phyloP scores from a whole-genome alignment of 1,140 invertebrate species.

The Leptestheria dahalacensis region DNA sequence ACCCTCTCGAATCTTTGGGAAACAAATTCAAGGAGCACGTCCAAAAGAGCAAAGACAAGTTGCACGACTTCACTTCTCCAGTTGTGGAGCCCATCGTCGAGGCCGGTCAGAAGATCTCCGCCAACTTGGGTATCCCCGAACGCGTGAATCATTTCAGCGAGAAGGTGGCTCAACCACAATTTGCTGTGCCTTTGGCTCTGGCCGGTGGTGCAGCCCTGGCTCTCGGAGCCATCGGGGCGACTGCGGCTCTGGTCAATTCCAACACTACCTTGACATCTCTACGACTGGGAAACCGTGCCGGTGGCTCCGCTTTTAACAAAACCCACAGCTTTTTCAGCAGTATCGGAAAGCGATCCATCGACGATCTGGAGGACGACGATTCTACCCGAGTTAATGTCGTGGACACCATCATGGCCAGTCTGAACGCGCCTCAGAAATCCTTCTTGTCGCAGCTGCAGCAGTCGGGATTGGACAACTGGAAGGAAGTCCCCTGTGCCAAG shows the following conservation, averaged over 20 bases:
- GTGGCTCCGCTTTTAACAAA: too few relatives aligned
- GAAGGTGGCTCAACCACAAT: constrained; percentile 11
- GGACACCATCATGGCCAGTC: constrained; percentile 35
- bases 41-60: constrained; percentile 46
- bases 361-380: constrained; percentile 8
- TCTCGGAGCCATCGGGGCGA: constrained; percentile 57
- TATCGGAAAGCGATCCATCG: constrained; percentile 2
- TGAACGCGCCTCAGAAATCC: constrained; percentile 32
- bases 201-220: constrained; percentile 61
- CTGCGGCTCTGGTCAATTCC: constrained; percentile 22
- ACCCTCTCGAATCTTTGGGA: constrained; percentile 8
- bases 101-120: constrained; percentile 56
- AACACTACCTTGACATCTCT: not conserved
- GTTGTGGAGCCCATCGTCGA: constrained; percentile 55
- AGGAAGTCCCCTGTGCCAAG: constrained; percentile 55
- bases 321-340: not conserved
- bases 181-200: constrained; percentile 37
- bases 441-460: constrained; percentile 24
- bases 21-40: constrained; percentile 36
- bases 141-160: constrained; percentile 12
- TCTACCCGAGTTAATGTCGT: constrained; percentile 21
- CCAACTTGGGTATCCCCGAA: constrained; percentile 48
- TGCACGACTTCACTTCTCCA: constrained; percentile 49
- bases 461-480: constrained; percentile 40
- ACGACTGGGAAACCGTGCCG: not conserved